These are phyloP conservation scores for Drosophila biarmipes DNA, from an alignment of 1,140 invertebrate genomes.

Conservation along the genomic window DNA sequence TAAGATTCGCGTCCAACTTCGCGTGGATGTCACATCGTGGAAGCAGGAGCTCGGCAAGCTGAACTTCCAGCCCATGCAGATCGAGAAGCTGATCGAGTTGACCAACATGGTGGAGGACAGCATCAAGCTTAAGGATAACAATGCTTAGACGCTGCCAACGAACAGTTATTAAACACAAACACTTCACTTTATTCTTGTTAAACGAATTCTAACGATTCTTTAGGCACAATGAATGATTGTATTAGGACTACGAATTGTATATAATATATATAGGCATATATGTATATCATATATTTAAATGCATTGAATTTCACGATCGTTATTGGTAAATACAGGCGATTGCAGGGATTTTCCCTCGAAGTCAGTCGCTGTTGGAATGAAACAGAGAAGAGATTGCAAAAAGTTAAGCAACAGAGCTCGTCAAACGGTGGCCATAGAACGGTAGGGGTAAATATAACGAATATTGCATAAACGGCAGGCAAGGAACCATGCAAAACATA, in stretches of 20 bases:
- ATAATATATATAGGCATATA: conserved; percentile 62
- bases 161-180: conserved; percentile 35
- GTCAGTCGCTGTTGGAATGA: conserved; percentile 72
- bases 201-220: conserved; percentile 56
- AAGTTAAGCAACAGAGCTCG: conserved; percentile 27
- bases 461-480: conserved; percentile 45
- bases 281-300: conserved; percentile 72
- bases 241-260: conserved; percentile 63
- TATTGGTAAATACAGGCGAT: conserved; percentile 25
- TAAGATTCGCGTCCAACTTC: conserved; percentile 95
- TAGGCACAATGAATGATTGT: conserved; percentile 67
- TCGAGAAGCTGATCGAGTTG: conserved; percentile 65
- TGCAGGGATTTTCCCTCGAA: conserved; percentile 17
- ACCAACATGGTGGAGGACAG: conserved; percentile 73
- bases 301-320: conserved; percentile 73
- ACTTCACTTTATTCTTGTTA: conserved; percentile 68
- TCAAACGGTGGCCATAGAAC: conserved; percentile 8
- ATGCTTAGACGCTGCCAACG: conserved; percentile 23
- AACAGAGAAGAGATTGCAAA: conserved; percentile 65
- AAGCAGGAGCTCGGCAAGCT: conserved; percentile 67
- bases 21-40: conserved; percentile 92
- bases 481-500: conserved; percentile 63
- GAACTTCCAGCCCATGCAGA: conserved; percentile 61
- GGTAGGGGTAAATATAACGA: conserved; percentile 18
- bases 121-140: conserved; percentile 62